Base-by-base conservation (phyloP, 2,113 vertebrate species). In the Sphaerodactylus townsendi region DNA sequence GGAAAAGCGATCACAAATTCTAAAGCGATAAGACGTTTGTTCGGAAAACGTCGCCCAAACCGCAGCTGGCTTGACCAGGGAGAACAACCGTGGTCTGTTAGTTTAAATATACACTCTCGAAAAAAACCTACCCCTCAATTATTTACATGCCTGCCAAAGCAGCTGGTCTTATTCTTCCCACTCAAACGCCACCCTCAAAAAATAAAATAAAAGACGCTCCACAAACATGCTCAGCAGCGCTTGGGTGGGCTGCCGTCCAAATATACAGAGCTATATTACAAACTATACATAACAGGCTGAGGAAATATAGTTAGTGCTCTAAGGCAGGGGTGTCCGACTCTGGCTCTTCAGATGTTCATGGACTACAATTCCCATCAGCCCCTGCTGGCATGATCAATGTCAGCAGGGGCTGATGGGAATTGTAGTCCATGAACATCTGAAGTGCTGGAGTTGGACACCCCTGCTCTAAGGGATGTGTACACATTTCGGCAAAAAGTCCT, bases 401-500 rank as follows among this genome's bases (percentile, higher is more conserved):
- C n/a, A n/a, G n/a, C n/a, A n/a, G n/a, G n/a, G n/a, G n/a, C n/a
- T n/a, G n/a, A n/a, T n/a, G n/a, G n/a, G n/a, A n/a, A n/a, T n/a
- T n/a, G n/a, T n/a, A n/a, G n/a, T n/a, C n/a, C n/a, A n/a, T n/a
- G n/a, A n/a, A n/a, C n/a, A n/a, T n/a, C n/a, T n/a, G n/a, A n/a
- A n/a, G n/a, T n/a, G n/a, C n/a, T n/a, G n/a, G n/a, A n/a, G n/a
- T n/a, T n/a, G n/a, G n/a, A n/a, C n/a, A n/a, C n/a, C n/a, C n/a
- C n/a, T 4, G 53, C 68, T 68, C 53, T 9, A 62, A 28, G 59
- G 53, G 87, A 85, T 75, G 83, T 81, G 91, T 81, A 88, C 88
- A 86, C 79, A 35, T 80, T 75, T 83, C 39, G 91, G 90, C 84
- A 78, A 84, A 89, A 94, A 95, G 95, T 91, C 90, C 74, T 28